phyloP scores from a whole-genome alignment of 2,888 invertebrate genomes.

The Pharmacophagus antenor region DNA sequence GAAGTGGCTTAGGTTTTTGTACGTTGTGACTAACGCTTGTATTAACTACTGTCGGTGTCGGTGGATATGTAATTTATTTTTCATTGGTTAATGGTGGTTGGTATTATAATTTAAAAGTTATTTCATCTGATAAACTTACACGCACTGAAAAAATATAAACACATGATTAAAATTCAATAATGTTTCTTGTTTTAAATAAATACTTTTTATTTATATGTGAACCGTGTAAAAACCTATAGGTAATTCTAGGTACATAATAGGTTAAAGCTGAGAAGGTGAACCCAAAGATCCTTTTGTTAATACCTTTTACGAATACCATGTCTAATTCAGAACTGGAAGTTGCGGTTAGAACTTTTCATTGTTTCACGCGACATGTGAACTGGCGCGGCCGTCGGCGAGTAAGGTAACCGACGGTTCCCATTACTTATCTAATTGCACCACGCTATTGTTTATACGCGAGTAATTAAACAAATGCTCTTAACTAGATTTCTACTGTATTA shows the following conservation, averaged over 20 bases:
- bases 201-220: background rate
- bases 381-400: slow-evolving; percentile 58
- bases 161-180: background rate
- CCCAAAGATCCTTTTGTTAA: slow-evolving; percentile 20
- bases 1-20: slow-evolving; percentile 47
- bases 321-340: slow-evolving; percentile 32
- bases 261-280: slow-evolving; percentile 3
- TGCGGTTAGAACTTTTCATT: slow-evolving; percentile 32
- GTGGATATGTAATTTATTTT: slow-evolving; percentile 36
- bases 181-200: background rate
- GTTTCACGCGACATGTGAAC: slow-evolving; percentile 53
- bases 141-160: too few relatives aligned
- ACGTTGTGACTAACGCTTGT: slow-evolving; percentile 48
- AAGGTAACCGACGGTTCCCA: slow-evolving; percentile 66
- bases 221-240: background rate
- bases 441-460: slow-evolving; percentile 67
- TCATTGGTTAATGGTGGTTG: slow-evolving; percentile 2
- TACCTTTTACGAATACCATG: slow-evolving; percentile 14
- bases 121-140: slow-evolving; percentile 2
- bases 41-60: slow-evolving; percentile 43
- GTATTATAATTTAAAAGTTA: background rate
- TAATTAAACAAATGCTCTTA: slow-evolving; percentile 68
- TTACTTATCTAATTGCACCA: slow-evolving; percentile 67
- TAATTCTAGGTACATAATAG: background rate
- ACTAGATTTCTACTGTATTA: slow-evolving; percentile 68